Percentiles rank a stretch among this genome's conserved stretches.
These are phyloP conservation scores for Fratercula arctica DNA, from an alignment of 2,797 vertebrate species.

Conservation along the genomic window DNA sequence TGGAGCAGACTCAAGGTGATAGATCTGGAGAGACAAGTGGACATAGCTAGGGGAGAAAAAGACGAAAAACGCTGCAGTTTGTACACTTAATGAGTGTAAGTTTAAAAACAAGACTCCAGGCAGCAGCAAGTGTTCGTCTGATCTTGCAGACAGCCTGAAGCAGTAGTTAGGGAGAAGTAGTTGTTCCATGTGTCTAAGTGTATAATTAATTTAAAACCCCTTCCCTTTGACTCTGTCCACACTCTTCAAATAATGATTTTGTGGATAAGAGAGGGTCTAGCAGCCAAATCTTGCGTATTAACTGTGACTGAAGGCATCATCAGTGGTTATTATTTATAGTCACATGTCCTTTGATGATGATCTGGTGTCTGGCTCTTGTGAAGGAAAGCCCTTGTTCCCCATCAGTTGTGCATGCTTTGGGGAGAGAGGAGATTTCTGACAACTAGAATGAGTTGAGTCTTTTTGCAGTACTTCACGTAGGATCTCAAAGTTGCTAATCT, in stretches of 20 bases:
- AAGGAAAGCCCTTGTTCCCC: neutral
- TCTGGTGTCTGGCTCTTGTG: neutral
- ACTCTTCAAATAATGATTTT: neutral
- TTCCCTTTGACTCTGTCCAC: neutral
- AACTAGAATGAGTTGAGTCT: neutral
- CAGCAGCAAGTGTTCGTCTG: neutral
- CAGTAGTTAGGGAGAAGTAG: neutral
- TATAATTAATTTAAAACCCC: neutral
- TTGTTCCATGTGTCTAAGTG: neutral
- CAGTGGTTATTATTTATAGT: neutral
- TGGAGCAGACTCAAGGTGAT: neutral
- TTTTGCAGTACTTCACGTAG: neutral
- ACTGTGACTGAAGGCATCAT: neutral
- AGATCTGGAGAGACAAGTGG: neutral
- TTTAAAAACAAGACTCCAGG: neutral
- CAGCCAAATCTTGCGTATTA: neutral
- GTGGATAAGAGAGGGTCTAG: neutral
- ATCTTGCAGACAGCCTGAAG: neutral
- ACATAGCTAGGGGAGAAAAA: neutral
- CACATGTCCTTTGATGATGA: neutral
- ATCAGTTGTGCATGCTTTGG: neutral
- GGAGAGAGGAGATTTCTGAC: neutral
- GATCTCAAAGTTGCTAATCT: neutral
- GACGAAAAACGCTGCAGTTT: neutral
- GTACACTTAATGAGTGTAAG: neutral